These are phyloP conservation scores for Micoletzkya japonica DNA, from an alignment of 2,888 invertebrate species.

Conservation along the genomic window DNA sequence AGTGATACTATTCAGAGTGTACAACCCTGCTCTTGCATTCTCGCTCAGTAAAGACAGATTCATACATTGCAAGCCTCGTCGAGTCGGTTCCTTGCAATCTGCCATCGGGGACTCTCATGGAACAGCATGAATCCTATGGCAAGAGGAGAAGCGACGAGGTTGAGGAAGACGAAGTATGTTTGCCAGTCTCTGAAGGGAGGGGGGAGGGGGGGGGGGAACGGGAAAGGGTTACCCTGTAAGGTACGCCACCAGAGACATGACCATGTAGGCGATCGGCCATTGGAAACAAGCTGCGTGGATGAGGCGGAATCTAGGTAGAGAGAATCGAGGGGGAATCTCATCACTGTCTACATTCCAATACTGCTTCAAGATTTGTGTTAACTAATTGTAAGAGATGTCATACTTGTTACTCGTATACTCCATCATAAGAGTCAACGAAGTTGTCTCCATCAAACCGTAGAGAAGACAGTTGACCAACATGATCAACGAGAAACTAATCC, in stretches of 20 bases:
- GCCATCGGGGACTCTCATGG: constrained; percentile 56
- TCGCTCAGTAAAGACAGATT: not conserved
- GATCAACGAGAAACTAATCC: constrained; percentile 49
- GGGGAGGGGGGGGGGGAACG: not conserved
- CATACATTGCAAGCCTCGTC: constrained; percentile 52
- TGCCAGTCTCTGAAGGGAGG: constrained; percentile 47
- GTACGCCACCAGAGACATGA: constrained; percentile 54
- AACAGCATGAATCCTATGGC: constrained; percentile 59
- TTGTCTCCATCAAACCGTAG: constrained; percentile 57
- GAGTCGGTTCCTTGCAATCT: constrained; percentile 49
- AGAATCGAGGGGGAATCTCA: not conserved
- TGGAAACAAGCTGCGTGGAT: constrained; percentile 50
- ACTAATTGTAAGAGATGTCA: not conserved
- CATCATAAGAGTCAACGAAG: constrained; percentile 57
- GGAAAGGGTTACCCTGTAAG: constrained; percentile 34
- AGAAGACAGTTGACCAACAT: constrained; percentile 56
- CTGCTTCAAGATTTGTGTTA: not conserved
- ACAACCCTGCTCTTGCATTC: no score
- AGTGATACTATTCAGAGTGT: no score
- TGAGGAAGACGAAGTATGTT: constrained; percentile 58
- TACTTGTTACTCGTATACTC: constrained; percentile 58
- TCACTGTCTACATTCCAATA: not conserved
- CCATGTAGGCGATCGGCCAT: constrained; percentile 58
- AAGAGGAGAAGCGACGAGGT: constrained; percentile 52
- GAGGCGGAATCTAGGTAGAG: constrained; percentile 39